phyloP scores from a whole-genome alignment of 2,888 invertebrate genomes.

The Aleiodes testaceus region DNA sequence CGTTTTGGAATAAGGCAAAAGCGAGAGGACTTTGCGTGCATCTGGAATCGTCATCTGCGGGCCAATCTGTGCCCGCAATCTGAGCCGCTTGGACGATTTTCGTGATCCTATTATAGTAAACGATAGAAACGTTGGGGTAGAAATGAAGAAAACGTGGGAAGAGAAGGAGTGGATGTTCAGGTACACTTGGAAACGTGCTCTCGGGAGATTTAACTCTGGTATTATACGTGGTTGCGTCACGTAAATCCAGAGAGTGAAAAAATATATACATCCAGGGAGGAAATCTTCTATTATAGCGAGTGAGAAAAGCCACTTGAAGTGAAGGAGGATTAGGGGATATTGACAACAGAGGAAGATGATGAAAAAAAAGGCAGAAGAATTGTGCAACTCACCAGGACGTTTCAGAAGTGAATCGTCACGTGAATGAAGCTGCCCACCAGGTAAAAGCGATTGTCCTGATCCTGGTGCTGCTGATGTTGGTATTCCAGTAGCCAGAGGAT shows the following conservation, averaged over 20 bases:
- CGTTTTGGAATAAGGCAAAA: conserved; percentile 43
- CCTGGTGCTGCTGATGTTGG: conserved; percentile 67
- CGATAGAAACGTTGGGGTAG: conserved; percentile 59
- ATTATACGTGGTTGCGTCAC: conserved; percentile 33
- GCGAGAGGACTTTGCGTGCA: conserved; percentile 48
- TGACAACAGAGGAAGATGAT: conserved; percentile 5
- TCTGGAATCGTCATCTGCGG: conserved; percentile 65
- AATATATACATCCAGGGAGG: not conserved
- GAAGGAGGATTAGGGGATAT: conserved; percentile 5
- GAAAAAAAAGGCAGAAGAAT: conserved; percentile 30
- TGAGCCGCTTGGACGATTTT: conserved; percentile 65
- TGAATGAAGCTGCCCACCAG: conserved; percentile 75
- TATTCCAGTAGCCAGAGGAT: conserved; percentile 72
- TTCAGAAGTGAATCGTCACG: conserved; percentile 70
- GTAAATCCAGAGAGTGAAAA: not conserved
- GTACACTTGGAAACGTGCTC: conserved; percentile 1
- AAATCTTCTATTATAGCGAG: not conserved
- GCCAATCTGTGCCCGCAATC: conserved; percentile 65
- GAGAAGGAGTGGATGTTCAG: conserved; percentile 30
- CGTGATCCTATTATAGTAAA: conserved; percentile 68
- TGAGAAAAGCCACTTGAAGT: conserved; percentile 22
- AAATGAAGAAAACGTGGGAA: conserved; percentile 36
- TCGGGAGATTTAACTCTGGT: conserved; percentile 44
- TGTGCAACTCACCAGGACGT: conserved; percentile 64
- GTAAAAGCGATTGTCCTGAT: conserved; percentile 71